Evolutionary conservation across 2,888 invertebrate genomes (phyloP).

Genomic region (Pristionchus fissidentatus): DNA sequence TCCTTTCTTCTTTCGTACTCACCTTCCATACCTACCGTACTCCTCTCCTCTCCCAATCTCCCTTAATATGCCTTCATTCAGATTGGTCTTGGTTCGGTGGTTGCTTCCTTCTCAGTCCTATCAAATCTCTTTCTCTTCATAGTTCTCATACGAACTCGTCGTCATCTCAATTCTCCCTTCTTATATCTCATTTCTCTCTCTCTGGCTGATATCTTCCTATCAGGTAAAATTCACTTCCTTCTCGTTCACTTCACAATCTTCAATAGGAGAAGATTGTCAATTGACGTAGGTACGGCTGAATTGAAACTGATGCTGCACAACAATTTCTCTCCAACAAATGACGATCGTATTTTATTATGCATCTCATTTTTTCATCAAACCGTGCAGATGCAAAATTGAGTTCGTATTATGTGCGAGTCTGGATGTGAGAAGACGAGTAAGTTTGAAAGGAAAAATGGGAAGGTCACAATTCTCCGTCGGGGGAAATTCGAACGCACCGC

Average conservation of each 20-base stretch:
- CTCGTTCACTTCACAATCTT: not conserved
- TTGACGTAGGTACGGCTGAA: no score
- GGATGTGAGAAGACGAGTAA: no score
- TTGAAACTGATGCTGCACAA: no score
- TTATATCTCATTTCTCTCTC: constrained; percentile 71
- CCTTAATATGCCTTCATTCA: constrained; percentile 50
- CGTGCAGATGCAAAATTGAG: no score
- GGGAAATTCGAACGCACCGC: no score
- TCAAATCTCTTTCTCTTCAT: constrained; percentile 72
- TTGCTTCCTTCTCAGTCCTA: constrained; percentile 67
- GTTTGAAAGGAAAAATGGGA: no score
- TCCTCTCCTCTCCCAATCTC: not conserved
- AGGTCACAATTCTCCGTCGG: no score
- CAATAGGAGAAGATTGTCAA: not conserved
- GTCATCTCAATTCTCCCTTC: constrained; percentile 68
- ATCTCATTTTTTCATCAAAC: no score
- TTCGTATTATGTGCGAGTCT: no score
- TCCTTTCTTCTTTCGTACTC: not conserved
- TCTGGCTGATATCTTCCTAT: constrained; percentile 70
- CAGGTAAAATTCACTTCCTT: constrained; percentile 57
- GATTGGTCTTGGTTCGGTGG: constrained; percentile 68
- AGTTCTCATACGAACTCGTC: constrained; percentile 62
- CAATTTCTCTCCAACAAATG: no score
- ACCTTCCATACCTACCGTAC: not conserved
- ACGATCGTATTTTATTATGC: no score